A percentile compares a stretch with the other conserved stretches of the same genome.
Evolutionary conservation across 2,888 invertebrate species (phyloP).

Genomic region (Hirtodrosophila trivittata): DNA sequence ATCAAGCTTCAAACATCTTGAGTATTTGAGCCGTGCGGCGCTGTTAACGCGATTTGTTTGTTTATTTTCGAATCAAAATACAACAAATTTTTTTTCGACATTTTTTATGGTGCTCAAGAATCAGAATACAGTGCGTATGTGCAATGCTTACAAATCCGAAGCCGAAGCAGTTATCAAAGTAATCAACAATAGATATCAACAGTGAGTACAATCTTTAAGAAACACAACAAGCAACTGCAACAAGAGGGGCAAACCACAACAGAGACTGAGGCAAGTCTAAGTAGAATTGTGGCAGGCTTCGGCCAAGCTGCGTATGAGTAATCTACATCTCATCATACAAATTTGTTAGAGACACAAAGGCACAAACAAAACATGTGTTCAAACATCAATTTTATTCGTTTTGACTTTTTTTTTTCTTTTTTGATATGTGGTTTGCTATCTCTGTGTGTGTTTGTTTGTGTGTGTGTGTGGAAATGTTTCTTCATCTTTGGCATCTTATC

Average conservation of each 20-base stretch:
- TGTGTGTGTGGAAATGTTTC: constrained; percentile 28
- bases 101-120: constrained; percentile 45
- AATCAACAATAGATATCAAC: constrained; percentile 1
- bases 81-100: constrained; percentile 36
- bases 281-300: constrained; percentile 21
- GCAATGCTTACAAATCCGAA: constrained; percentile 39
- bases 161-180: constrained; percentile 14
- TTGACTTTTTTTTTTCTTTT: constrained; percentile 54
- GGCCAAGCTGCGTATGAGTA: constrained; percentile 63
- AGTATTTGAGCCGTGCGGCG: constrained; percentile 12
- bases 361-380: constrained; percentile 1
- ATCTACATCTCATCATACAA: constrained; percentile 37
- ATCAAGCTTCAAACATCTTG: constrained; percentile 10
- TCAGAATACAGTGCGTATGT: constrained; percentile 71
- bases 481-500: constrained; percentile 37
- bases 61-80: neutral
- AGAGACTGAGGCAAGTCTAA: constrained; percentile 63
- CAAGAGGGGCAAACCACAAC: constrained; percentile 3
- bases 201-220: constrained; percentile 8
- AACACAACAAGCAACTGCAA: neutral
- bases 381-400: constrained; percentile 48
- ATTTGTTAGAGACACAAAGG: constrained; percentile 2
- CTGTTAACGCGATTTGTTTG: constrained; percentile 11
- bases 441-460: neutral
- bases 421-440: constrained; percentile 38